Percentiles rank a stretch among this genome's conserved stretches.
Conservation (phyloP, 2,888 invertebrate genomes). For the Agrypnus murinus region DNA sequence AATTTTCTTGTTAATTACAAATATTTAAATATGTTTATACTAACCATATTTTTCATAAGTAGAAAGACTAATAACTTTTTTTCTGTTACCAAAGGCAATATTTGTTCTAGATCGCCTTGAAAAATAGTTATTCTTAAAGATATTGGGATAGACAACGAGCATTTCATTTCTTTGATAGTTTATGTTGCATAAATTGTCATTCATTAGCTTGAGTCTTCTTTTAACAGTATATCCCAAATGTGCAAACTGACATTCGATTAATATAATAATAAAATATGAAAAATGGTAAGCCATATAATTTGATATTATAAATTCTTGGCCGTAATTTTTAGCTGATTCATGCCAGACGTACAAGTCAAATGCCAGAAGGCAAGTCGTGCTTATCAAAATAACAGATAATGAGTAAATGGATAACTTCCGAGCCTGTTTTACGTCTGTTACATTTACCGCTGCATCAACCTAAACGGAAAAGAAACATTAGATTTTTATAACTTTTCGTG, state of each 20-base stretch:
- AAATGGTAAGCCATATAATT: neutral
- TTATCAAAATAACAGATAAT: neutral
- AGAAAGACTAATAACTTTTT: too few species aligned
- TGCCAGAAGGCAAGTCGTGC: neutral
- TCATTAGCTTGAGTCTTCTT: neutral
- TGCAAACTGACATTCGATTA: neutral
- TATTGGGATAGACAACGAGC: too few species aligned
- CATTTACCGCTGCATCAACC: neutral
- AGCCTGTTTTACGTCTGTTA: neutral
- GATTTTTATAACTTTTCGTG: too few species aligned
- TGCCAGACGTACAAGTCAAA: conserved; percentile 7
- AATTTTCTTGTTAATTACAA: too few species aligned
- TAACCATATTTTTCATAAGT: too few species aligned
- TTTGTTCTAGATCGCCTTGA: too few species aligned
- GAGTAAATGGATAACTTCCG: neutral
- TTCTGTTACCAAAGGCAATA: too few species aligned
- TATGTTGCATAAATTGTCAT: neutral
- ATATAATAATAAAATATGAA: neutral
- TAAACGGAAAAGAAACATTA: neutral
- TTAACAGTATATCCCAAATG: conserved; percentile 6
- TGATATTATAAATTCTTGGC: neutral
- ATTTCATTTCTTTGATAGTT: too few species aligned
- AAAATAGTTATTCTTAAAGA: too few species aligned
- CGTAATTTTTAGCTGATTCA: too few species aligned
- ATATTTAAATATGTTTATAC: too few species aligned